These are phyloP conservation scores for Oceanodroma tethys DNA, from an alignment of 2,113 vertebrate species.

Conservation along the genomic window DNA sequence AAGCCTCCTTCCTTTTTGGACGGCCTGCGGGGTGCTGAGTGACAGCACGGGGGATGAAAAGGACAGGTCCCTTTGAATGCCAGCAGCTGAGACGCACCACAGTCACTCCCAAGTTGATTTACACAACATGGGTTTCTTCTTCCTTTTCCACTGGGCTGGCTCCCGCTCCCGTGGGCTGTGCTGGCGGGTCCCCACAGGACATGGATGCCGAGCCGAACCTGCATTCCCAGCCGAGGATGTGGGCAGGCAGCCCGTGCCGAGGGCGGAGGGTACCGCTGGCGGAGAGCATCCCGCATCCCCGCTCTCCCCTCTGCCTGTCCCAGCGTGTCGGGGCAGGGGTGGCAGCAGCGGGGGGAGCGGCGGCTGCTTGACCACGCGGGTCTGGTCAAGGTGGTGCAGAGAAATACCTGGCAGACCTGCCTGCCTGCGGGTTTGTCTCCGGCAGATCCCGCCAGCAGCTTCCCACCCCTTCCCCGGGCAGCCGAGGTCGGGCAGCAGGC, in stretches of 20 bases:
- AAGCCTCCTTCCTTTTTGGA: neutral
- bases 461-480: neutral
- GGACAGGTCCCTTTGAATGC: neutral
- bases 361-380: accelerated
- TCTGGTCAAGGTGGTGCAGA: neutral
- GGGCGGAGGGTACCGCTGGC: neutral
- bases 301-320: neutral
- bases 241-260: neutral
- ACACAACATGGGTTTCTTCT: neutral
- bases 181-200: neutral
- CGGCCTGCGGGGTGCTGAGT: neutral
- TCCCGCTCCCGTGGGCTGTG: neutral
- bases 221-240: accelerated
- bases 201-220: neutral
- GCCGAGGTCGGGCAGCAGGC: neutral
- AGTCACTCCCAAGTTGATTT: neutral
- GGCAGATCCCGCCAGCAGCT: neutral
- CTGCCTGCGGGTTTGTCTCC: neutral
- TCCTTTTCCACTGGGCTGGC: neutral
- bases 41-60: neutral
- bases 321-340: accelerated
- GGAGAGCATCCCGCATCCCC: neutral
- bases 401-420: neutral
- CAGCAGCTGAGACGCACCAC: neutral
- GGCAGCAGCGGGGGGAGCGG: accelerated